Evolutionary conservation across 2,797 vertebrate species (phyloP).

Genomic region (Phaenicophaeus curvirostris): DNA sequence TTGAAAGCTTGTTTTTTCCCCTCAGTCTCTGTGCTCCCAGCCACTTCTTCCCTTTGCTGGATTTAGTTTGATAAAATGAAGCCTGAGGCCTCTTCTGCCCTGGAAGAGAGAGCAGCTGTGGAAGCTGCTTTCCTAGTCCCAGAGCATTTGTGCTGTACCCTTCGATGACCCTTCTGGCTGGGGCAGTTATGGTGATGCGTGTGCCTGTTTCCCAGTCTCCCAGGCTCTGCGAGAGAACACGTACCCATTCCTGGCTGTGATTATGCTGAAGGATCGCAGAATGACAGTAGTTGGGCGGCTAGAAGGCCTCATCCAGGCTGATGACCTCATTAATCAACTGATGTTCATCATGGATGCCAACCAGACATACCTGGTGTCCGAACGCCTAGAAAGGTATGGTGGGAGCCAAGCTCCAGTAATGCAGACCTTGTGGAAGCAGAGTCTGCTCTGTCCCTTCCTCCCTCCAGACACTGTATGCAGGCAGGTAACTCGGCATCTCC

Average conservation of each 20-base stretch:
- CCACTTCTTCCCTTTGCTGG: background rate
- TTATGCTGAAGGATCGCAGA: conserved; percentile 96
- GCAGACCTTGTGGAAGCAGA: background rate
- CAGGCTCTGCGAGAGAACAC: conserved; percentile 97
- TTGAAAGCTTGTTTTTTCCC: background rate
- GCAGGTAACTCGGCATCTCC: background rate
- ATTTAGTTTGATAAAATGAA: background rate
- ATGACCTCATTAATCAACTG: conserved; percentile 96
- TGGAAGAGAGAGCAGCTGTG: background rate
- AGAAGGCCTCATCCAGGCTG: conserved; percentile 95
- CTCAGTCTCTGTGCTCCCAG: background rate
- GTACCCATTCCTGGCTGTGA: conserved; percentile 97
- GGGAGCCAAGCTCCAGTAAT: background rate
- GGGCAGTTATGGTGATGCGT: background rate
- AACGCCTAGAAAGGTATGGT: conserved; percentile 91
- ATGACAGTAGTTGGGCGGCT: conserved; percentile 98
- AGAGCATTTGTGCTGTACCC: background rate
- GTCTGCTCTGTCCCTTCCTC: background rate
- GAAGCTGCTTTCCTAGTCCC: background rate
- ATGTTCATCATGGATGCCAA: conserved; percentile 99
- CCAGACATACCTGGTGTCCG: conserved; percentile 95
- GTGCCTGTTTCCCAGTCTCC: conserved; percentile 83
- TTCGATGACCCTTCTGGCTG: background rate
- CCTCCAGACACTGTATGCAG: fast-evolving
- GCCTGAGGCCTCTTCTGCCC: background rate